phyloP scores from a whole-genome alignment of 1,140 invertebrate genomes.

The Paraescarpia echinospica region DNA sequence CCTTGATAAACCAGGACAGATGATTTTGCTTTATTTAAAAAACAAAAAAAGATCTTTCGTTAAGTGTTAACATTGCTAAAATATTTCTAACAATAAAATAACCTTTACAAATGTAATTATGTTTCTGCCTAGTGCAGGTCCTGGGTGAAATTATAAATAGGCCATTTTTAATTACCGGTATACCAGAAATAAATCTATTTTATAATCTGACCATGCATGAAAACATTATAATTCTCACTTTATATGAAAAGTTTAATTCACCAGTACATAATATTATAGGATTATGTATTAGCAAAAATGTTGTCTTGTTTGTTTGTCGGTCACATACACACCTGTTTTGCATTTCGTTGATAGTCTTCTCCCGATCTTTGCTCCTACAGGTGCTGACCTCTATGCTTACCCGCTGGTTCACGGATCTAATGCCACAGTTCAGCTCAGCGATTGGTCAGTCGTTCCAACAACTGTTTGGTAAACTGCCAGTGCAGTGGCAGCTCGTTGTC shows the following conservation, averaged over 20 bases:
- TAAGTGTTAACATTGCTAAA: not conserved
- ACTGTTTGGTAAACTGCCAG: conserved; percentile 46
- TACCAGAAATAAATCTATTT: no score
- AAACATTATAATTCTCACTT: not conserved
- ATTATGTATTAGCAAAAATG: not conserved
- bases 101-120: not conserved
- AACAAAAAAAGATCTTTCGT: not conserved
- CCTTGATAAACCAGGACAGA: no score
- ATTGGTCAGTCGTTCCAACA: conserved; percentile 37
- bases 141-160: not conserved
- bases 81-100: not conserved
- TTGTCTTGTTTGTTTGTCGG: not conserved
- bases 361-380: not conserved
- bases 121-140: not conserved
- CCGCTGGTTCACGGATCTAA: conserved; percentile 40
- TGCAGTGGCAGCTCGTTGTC: conserved; percentile 48
- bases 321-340: not conserved
- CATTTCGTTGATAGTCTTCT: not conserved
- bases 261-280: not conserved
- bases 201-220: no score
- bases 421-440: conserved; percentile 37
- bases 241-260: not conserved
- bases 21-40: no score
- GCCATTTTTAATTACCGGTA: no score
- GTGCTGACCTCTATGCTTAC: conserved; percentile 38